phyloP scores from a whole-genome alignment of 2,113 vertebrate species.

The Halcyon senegalensis region DNA sequence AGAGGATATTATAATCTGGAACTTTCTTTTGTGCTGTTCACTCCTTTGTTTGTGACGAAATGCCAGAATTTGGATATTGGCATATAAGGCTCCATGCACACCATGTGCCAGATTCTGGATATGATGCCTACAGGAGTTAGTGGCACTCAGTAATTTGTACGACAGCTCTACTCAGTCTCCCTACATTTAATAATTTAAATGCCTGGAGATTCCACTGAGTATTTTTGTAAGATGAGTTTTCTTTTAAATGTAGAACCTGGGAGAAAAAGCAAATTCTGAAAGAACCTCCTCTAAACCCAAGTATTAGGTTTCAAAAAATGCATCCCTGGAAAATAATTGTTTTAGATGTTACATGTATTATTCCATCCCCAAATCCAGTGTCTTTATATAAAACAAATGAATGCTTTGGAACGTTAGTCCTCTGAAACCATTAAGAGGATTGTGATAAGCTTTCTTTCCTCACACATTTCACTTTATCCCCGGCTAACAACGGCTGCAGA shows the following conservation, averaged over 20 bases:
- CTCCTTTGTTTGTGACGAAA: background rate
- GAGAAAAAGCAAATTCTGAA: constrained; percentile 30
- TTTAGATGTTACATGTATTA: constrained; percentile 1
- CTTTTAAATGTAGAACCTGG: constrained; percentile 24
- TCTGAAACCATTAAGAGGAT: constrained; percentile 12
- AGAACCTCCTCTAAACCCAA: background rate
- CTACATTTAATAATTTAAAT: constrained; percentile 38
- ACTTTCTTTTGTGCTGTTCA: background rate
- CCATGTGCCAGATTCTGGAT: background rate
- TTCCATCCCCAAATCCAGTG: background rate
- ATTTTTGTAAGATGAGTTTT: constrained; percentile 3
- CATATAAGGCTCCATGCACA: rapidly evolving
- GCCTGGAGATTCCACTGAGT: background rate
- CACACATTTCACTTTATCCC: background rate
- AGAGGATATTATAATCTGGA: background rate
- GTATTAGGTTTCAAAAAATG: constrained; percentile 32
- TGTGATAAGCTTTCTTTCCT: constrained; percentile 3
- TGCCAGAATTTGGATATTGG: background rate
- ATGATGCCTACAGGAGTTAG: background rate
- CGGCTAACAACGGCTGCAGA: background rate
- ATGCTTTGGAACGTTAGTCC: background rate
- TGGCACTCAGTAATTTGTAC: background rate
- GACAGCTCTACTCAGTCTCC: background rate
- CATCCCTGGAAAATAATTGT: constrained; percentile 1
- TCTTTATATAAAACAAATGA: constrained; percentile 14